These are phyloP conservation scores for Mergus octosetaceus DNA, from an alignment of 2,797 vertebrate genomes.

Conservation along the genomic window DNA sequence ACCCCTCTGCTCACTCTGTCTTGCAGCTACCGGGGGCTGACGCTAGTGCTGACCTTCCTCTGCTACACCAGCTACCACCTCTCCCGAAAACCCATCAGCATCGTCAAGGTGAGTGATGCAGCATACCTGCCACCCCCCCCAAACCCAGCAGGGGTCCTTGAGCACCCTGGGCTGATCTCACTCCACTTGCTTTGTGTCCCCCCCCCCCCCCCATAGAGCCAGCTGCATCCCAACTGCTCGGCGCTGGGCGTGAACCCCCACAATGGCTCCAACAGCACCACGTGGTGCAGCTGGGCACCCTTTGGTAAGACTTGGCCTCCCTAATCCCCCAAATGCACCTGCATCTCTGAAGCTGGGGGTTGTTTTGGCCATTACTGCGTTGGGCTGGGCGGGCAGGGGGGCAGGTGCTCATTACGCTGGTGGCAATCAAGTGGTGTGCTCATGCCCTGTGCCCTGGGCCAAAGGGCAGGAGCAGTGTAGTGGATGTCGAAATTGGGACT, in stretches of 20 bases:
- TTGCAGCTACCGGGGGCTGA: conserved; percentile 89
- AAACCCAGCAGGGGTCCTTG: fast-evolving
- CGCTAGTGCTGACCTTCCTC: conserved; percentile 91
- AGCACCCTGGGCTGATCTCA: neutral
- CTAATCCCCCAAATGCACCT: neutral
- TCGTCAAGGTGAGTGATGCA: conserved; percentile 88
- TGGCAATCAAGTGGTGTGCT: neutral
- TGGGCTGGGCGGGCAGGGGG: neutral
- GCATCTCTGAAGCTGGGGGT: neutral
- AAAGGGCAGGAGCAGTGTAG: neutral
- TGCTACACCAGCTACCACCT: conserved; percentile 94
- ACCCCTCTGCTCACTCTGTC: neutral
- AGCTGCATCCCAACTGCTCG: conserved; percentile 94
- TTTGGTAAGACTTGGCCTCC: conserved; percentile 74
- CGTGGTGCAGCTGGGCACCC: conserved; percentile 93
- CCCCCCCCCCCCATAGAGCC: conserved; percentile 77
- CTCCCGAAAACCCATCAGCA: conserved; percentile 96
- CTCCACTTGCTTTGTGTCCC: neutral
- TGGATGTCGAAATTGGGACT: neutral
- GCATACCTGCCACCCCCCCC: neutral
- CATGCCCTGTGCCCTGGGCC: neutral
- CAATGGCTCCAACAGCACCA: conserved; percentile 86
- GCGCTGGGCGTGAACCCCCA: conserved; percentile 55
- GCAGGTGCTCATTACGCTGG: neutral
- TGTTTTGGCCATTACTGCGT: neutral